A percentile compares a stretch with the other conserved stretches of the same genome.
Conservation (phyloP, 2,113 vertebrate species). For the Myiozetetes cayanensis region DNA sequence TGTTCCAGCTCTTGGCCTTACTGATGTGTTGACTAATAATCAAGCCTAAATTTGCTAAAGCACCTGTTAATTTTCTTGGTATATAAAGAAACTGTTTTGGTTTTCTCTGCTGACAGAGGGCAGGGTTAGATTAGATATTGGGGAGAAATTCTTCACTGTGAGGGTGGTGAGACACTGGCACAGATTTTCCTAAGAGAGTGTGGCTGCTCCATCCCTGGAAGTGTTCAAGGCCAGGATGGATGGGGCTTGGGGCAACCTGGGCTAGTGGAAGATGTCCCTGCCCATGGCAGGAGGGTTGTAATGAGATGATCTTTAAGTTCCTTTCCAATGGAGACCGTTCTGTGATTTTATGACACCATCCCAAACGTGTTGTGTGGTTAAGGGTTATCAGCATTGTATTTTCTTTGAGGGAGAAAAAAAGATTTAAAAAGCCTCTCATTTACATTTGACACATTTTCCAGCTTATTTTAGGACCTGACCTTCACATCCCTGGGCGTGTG, state of each 20-base stretch:
- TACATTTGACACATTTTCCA: not conserved
- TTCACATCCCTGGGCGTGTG: constrained; percentile 68
- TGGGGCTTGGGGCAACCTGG: not conserved
- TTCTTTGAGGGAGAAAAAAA: rapidly evolving
- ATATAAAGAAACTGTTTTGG: not conserved
- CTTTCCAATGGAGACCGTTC: not conserved
- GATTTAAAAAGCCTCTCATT: not conserved
- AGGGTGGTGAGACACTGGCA: rapidly evolving
- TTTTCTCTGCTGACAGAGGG: not conserved
- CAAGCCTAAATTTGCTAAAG: not conserved
- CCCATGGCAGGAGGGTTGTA: rapidly evolving
- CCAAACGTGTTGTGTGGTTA: not conserved
- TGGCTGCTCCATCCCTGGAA: not conserved
- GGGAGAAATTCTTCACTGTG: not conserved
- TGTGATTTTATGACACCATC: not conserved
- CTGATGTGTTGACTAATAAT: not conserved
- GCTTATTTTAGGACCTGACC: constrained; percentile 32
- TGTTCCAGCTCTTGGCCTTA: not conserved
- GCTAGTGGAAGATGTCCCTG: not conserved
- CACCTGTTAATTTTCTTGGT: not conserved
- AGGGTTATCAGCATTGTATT: not conserved
- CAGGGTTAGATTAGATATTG: not conserved
- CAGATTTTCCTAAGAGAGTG: rapidly evolving
- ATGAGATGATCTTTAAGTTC: not conserved
- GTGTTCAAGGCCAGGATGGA: too few species aligned